phyloP scores from a whole-genome alignment of 2,888 invertebrate species.

The Metallyticus violacea region DNA sequence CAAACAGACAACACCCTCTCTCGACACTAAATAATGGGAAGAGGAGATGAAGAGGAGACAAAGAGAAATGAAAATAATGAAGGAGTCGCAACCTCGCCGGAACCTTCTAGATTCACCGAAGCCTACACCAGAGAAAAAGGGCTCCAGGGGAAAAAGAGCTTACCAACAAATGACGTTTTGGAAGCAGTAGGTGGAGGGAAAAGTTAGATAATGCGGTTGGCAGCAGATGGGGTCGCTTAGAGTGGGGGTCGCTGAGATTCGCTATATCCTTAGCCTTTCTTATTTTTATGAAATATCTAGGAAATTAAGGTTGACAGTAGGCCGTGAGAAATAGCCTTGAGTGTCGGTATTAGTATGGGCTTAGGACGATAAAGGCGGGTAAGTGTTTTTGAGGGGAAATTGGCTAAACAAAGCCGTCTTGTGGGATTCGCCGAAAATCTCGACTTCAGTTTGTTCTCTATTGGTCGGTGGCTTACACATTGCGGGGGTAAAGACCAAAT shows the following conservation, averaged over 20 bases:
- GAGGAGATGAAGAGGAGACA: background rate
- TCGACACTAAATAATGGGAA: background rate
- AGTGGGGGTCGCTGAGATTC: background rate
- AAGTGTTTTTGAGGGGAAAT: background rate
- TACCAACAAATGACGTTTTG: background rate
- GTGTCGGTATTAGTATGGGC: background rate
- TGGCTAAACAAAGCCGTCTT: too few species aligned
- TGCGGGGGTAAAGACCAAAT: too few species aligned
- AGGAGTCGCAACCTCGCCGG: background rate
- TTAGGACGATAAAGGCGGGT: background rate
- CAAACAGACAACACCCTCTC: background rate
- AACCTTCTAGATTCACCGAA: too few species aligned
- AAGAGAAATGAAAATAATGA: conserved; percentile 13
- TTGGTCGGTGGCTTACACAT: too few species aligned
- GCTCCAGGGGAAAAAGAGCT: background rate
- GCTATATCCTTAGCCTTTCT: background rate
- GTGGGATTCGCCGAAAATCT: too few species aligned
- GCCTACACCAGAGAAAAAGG: too few species aligned
- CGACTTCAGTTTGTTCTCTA: too few species aligned
- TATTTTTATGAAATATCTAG: conserved; percentile 4
- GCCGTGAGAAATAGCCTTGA: background rate
- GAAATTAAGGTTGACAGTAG: background rate
- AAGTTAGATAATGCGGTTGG: conserved; percentile 5
- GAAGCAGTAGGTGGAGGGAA: too few species aligned
- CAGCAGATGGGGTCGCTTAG: background rate